Evolutionary conservation across 2,888 invertebrate species (phyloP).

Genomic region (Pteria penguin): DNA sequence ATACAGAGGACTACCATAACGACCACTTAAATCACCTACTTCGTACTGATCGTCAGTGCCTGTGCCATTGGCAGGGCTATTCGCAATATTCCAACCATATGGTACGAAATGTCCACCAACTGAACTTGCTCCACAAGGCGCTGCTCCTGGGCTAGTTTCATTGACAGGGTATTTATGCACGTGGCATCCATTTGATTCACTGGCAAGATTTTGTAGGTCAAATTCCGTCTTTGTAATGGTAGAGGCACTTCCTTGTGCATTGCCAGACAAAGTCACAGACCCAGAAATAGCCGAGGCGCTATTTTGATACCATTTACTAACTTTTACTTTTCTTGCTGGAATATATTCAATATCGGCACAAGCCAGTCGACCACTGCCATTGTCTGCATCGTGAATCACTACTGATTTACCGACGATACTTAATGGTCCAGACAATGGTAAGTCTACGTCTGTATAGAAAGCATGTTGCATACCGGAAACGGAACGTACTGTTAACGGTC

Average conservation of each 20-base stretch:
- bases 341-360: slow-evolving; percentile 84
- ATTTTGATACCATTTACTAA: slow-evolving; percentile 34
- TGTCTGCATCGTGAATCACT: slow-evolving; percentile 92
- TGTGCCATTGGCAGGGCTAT: slow-evolving; percentile 30
- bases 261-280: slow-evolving; percentile 45
- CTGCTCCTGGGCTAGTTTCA: slow-evolving; percentile 55
- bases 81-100: slow-evolving; percentile 71
- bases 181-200: slow-evolving; percentile 78
- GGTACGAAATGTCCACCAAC: slow-evolving; percentile 89
- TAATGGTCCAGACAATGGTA: slow-evolving; percentile 88
- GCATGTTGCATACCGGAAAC: slow-evolving; percentile 33
- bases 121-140: slow-evolving; percentile 82
- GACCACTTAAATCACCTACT: slow-evolving; percentile 93
- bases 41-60: slow-evolving; percentile 89
- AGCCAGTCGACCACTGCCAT: slow-evolving; percentile 87
- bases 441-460: slow-evolving; percentile 87
- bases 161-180: slow-evolving; percentile 80
- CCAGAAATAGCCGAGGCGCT: slow-evolving; percentile 24
- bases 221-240: slow-evolving; percentile 81
- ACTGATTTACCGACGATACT: slow-evolving; percentile 90
- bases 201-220: slow-evolving; percentile 76
- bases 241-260: slow-evolving; percentile 31
- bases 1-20: slow-evolving; percentile 87
- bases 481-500: slow-evolving; percentile 70
- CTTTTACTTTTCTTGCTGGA: slow-evolving; percentile 44